Conservation (phyloP, 35 echinoderm and acorn worm species). For the Acanthaster planci region DNA sequence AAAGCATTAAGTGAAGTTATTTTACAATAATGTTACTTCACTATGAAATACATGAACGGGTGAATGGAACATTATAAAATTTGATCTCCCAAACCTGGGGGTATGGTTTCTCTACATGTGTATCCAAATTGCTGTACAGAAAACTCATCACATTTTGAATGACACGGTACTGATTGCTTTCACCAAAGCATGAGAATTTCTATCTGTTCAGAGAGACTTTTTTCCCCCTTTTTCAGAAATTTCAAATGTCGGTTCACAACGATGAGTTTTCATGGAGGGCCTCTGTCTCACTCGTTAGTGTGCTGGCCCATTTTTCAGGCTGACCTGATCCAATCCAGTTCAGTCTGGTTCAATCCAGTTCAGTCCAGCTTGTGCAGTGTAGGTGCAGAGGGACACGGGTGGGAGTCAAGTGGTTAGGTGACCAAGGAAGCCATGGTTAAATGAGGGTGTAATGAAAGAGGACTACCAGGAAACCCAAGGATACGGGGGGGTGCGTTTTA, state of each 20-base stretch:
- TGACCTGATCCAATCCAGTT: background rate
- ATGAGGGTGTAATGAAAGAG: background rate
- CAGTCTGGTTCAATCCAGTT: background rate
- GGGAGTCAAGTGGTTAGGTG: background rate
- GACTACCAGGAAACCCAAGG: background rate
- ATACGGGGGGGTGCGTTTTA: background rate
- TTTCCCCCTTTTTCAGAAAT: background rate
- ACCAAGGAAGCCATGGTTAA: constrained; percentile 7
- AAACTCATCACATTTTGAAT: background rate
- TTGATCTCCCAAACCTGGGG: background rate
- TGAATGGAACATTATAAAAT: background rate
- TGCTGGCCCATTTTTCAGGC: background rate
- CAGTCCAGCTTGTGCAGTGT: background rate
- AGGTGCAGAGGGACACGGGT: background rate
- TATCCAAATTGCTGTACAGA: constrained; percentile 12
- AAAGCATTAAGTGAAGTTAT: background rate
- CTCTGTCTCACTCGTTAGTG: background rate
- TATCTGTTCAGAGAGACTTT: background rate
- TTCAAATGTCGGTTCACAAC: background rate
- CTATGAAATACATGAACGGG: background rate
- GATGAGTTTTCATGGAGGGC: background rate
- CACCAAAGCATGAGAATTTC: background rate
- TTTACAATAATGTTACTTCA: background rate
- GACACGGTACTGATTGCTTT: background rate
- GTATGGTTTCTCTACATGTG: background rate